Conservation (phyloP, 2,888 invertebrate genomes). For the Pemphredon lugubris region DNA sequence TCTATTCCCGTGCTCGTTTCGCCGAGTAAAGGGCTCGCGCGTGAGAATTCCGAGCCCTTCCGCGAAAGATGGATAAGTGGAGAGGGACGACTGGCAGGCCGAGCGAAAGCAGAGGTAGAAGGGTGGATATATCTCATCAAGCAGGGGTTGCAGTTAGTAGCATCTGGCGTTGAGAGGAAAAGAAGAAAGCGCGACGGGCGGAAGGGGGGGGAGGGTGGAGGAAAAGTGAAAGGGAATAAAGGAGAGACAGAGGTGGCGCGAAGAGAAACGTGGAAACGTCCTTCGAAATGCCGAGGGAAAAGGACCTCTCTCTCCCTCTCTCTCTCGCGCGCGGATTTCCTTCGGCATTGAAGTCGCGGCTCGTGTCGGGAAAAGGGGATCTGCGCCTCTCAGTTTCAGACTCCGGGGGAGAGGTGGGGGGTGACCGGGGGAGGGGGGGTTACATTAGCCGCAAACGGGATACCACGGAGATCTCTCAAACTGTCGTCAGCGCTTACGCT, state of each 20-base stretch:
- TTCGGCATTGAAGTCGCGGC: constrained; percentile 44
- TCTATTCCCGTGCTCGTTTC: too few species aligned
- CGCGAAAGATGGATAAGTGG: constrained; percentile 13
- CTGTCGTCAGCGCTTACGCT: constrained; percentile 74
- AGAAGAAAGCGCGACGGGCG: constrained; percentile 25
- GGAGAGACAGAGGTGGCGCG: constrained; percentile 10
- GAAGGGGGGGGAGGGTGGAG: constrained; percentile 16
- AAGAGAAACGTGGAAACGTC: constrained; percentile 54
- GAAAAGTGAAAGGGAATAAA: constrained; percentile 16
- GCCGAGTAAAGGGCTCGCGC: neutral
- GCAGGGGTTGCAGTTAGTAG: constrained; percentile 70
- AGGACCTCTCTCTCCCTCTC: too few species aligned
- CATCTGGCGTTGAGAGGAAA: constrained; percentile 68
- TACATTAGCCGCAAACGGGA: constrained; percentile 72
- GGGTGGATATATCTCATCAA: constrained; percentile 57
- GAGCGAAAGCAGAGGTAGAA: constrained; percentile 25
- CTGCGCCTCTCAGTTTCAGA: constrained; percentile 10
- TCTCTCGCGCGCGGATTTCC: constrained; percentile 45
- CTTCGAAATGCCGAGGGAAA: constrained; percentile 48
- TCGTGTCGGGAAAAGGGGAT: constrained; percentile 42
- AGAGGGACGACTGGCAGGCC: constrained; percentile 8
- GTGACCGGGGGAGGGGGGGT: constrained; percentile 18
- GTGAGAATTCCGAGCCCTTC: constrained; percentile 29
- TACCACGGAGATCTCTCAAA: constrained; percentile 70
- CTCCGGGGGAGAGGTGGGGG: too few species aligned